These are phyloP conservation scores for Aphelocoma californica DNA, from an alignment of 2,797 vertebrate species.

Conservation along the genomic window DNA sequence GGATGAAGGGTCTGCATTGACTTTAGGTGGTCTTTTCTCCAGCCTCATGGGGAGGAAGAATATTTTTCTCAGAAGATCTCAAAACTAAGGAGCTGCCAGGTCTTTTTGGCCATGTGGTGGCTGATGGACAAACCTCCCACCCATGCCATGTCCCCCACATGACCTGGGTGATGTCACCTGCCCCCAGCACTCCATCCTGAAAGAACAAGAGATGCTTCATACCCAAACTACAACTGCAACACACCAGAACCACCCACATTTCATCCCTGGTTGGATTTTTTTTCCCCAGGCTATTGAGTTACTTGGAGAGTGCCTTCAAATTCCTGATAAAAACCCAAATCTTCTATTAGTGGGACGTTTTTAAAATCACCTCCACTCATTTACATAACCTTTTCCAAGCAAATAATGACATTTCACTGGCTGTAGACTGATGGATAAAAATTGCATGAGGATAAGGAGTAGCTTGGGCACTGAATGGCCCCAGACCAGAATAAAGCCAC, in stretches of 20 bases:
- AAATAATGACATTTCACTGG: neutral
- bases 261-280: neutral
- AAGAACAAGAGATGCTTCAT: neutral
- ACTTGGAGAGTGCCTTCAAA: neutral
- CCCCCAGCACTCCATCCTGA: neutral
- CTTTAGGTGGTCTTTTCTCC: neutral
- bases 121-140: neutral
- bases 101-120: neutral
- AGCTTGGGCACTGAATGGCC: neutral
- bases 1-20: neutral
- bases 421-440: neutral
- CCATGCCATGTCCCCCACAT: accelerated
- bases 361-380: neutral
- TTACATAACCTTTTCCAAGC: neutral
- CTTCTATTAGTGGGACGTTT: neutral
- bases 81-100: neutral
- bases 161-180: neutral
- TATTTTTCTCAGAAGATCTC: neutral
- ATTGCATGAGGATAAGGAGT: neutral
- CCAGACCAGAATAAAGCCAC: neutral
- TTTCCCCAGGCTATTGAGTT: neutral
- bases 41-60: neutral
- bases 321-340: neutral
- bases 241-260: neutral
- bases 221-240: neutral